A percentile compares a stretch with the other conserved stretches of the same genome.
Evolutionary conservation across 2,113 vertebrate species (phyloP).

Genomic region (Alces alces): DNA sequence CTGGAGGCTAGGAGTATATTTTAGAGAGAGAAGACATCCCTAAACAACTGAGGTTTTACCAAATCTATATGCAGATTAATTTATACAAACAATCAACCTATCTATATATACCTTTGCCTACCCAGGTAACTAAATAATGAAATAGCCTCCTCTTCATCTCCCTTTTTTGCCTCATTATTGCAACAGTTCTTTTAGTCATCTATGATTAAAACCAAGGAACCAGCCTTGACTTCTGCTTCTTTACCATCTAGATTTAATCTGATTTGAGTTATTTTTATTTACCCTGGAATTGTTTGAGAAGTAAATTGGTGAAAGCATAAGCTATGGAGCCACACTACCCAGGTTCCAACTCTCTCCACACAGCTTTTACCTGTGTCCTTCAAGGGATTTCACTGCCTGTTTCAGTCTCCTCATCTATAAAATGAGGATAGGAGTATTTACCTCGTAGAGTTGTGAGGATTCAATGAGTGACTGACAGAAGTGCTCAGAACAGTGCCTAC

Average conservation of each 20-base stretch:
- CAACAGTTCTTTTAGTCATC: not conserved
- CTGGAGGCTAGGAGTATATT: not conserved
- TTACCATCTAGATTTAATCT: not conserved
- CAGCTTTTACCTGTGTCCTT: not conserved
- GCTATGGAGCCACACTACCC: not conserved
- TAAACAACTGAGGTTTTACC: not conserved
- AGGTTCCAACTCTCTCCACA: not conserved
- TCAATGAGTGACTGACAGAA: not conserved
- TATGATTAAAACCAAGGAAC: not conserved
- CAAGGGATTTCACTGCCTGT: not conserved
- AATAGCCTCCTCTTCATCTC: not conserved
- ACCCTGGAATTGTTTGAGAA: not conserved
- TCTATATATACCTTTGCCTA: not conserved
- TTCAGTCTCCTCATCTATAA: not conserved
- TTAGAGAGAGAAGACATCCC: not conserved
- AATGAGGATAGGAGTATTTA: not conserved
- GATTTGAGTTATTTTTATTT: not conserved
- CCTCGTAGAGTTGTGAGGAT: not conserved
- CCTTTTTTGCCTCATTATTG: not conserved
- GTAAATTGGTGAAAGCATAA: not conserved
- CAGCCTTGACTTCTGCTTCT: not conserved
- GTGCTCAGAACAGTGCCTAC: not conserved
- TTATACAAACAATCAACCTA: not conserved
- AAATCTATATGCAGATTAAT: slow-evolving; percentile 19
- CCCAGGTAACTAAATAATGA: not conserved